phyloP scores from a whole-genome alignment of 2,113 vertebrate genomes.

The Bubo blakistoni region DNA sequence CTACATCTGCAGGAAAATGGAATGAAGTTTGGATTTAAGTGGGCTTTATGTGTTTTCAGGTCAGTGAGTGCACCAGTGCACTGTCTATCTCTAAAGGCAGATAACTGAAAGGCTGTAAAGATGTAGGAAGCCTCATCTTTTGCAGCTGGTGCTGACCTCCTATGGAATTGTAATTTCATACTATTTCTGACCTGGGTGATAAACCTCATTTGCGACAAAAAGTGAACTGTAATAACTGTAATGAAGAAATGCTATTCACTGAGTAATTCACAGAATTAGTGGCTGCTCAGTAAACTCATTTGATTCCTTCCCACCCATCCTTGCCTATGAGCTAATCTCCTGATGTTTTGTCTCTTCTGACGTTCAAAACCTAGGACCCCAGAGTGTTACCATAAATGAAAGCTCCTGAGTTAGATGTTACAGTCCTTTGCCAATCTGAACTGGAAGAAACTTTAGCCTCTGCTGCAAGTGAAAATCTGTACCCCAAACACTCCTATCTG shows the following conservation, averaged over 20 bases:
- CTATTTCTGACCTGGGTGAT: background rate
- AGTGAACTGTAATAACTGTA: background rate
- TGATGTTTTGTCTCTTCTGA: background rate
- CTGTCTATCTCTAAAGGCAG: background rate
- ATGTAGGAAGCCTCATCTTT: background rate
- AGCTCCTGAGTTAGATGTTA: rapidly evolving
- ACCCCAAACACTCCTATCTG: background rate
- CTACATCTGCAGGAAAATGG: background rate
- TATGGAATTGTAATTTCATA: background rate
- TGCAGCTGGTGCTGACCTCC: background rate
- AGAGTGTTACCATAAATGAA: rapidly evolving
- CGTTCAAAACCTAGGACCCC: background rate
- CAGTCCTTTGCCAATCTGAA: background rate
- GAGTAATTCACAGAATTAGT: background rate
- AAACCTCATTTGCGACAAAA: background rate
- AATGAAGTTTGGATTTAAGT: background rate
- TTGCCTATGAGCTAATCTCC: background rate
- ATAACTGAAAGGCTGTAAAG: background rate
- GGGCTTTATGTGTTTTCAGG: background rate
- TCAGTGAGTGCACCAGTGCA: background rate
- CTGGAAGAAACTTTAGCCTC: background rate
- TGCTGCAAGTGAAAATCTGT: background rate
- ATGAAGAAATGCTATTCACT: background rate
- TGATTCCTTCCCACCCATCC: background rate
- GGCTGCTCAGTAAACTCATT: background rate